phyloP scores from a whole-genome alignment of 2,888 invertebrate species.

The Dryococelus australis region DNA sequence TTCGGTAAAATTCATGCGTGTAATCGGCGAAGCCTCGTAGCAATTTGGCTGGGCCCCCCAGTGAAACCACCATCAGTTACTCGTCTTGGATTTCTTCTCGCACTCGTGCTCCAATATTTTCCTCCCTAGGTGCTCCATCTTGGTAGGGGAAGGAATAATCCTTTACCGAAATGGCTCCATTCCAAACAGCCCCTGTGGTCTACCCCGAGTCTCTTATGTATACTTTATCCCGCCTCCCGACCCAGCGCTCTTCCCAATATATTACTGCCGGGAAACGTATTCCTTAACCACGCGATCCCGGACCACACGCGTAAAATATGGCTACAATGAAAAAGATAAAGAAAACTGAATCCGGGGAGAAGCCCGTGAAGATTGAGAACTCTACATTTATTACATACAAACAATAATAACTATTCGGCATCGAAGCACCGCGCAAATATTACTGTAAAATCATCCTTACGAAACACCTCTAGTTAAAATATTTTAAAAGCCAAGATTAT shows the following conservation, averaged over 20 bases:
- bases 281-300: background rate
- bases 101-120: background rate
- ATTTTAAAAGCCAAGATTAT: no score
- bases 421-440: no score
- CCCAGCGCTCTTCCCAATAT: background rate
- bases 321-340: background rate
- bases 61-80: background rate
- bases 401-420: no score
- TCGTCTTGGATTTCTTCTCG: background rate
- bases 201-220: background rate
- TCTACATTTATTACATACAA: background rate
- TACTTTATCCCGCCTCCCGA: background rate
- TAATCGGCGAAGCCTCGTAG: no score
- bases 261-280: background rate
- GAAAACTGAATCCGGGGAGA: background rate
- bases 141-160: background rate
- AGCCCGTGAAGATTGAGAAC: background rate
- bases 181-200: background rate
- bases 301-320: background rate
- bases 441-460: no score
- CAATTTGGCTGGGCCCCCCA: background rate
- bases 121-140: background rate
- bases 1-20: no score
- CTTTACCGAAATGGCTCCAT: slow-evolving; percentile 1
- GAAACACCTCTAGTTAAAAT: no score